phyloP scores from a whole-genome alignment of 2,888 invertebrate genomes.

The Pachydiplax longipennis region DNA sequence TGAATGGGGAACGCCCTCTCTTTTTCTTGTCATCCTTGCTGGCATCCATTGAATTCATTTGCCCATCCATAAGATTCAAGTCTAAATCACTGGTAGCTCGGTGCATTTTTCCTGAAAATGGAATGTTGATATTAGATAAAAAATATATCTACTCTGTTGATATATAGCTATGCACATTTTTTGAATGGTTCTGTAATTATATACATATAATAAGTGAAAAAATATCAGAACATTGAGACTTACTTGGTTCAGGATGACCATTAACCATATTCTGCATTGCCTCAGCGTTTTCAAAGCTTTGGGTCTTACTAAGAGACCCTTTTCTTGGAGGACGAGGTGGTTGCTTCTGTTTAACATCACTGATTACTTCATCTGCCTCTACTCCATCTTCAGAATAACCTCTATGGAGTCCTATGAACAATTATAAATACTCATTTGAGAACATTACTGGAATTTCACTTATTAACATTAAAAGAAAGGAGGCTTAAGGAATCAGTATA shows the following conservation, averaged over 20 bases:
- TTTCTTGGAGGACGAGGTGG: constrained; percentile 80
- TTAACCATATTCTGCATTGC: constrained; percentile 51
- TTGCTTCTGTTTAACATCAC: constrained; percentile 58
- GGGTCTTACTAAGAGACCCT: constrained; percentile 71
- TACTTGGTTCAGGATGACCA: constrained; percentile 52
- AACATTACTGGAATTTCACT: background rate
- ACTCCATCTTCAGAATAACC: constrained; percentile 84
- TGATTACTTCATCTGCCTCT: constrained; percentile 73
- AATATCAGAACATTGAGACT: background rate
- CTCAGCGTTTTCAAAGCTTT: constrained; percentile 48
- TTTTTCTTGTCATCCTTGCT: constrained; percentile 77
- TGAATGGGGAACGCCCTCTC: constrained; percentile 90
- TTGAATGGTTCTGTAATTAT: no score
- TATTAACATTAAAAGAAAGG: background rate
- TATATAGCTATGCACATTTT: no score
- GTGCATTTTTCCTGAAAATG: constrained; percentile 64
- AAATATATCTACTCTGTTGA: no score
- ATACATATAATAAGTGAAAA: no score
- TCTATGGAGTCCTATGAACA: constrained; percentile 73
- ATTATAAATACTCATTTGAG: constrained; percentile 12
- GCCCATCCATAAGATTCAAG: constrained; percentile 73
- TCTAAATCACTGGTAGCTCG: constrained; percentile 80
- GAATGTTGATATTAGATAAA: background rate
- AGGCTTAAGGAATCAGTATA: no score
- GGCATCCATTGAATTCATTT: constrained; percentile 56